Base-by-base conservation (phyloP, 2,113 vertebrate species). In the Nannospalax galili region DNA sequence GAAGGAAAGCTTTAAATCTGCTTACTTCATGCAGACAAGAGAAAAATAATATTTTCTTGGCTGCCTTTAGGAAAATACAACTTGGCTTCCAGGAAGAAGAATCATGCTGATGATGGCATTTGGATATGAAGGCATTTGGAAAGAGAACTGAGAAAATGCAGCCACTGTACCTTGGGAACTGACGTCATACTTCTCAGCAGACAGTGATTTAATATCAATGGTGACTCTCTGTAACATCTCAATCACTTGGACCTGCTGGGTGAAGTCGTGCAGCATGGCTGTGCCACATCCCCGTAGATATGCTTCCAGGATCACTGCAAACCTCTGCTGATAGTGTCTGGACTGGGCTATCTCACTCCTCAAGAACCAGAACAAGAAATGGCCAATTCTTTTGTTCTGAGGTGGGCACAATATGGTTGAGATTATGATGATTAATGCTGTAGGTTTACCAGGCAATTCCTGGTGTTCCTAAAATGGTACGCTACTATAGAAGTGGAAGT, bases 261-360 rank as follows among this genome's bases (percentile, higher is more conserved):
- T 98, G 95, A 99, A 99, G 97, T 99, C 99, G 0, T 99, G 98
- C 60, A 99, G 98, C 99, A 99, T 99, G 77, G 98, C 98, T 11
- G 98, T 99, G 26, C 99, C 99, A 40, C 99, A 99, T 95, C 99
- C 99, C 84, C 99, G 98, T 48, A 99, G 98, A 93, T 99, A 99
- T 32, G 99, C 99, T 98, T 99, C 99, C 7, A 99, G 98, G 94
- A 99, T 99, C 84, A 99, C 99, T 0, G 99, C 99, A 14, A 99
- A 99, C 82, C 99, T 98, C 98, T 99, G 99, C 60, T 99, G 99
- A 96, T 99, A 99, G 96, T 99, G 99, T 99, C 99, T 99, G 70
- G 99, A 99, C 96, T 99, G 99, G n/a, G 99, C 99, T 30, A 99
- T 99, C 98, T 99, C 99, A 4, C 99, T 99, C 97, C 99, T 99